Base-by-base conservation (phyloP, 2,113 vertebrate genomes). In the Phalacrocorax carbo region DNA sequence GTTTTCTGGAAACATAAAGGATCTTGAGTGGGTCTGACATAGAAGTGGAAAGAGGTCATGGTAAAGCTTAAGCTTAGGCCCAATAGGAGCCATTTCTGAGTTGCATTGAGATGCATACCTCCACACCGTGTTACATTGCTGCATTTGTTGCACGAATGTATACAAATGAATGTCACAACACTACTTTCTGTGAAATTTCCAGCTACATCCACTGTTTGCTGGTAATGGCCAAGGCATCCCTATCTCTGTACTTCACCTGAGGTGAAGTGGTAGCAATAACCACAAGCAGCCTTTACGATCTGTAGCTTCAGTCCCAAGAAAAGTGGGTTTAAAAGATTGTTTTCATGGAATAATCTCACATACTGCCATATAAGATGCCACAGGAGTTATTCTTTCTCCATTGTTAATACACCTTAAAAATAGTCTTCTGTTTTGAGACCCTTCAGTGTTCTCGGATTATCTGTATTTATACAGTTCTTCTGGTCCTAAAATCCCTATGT, bases 381-480 rank as follows among this genome's bases (percentile, higher is more conserved):
- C 3, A 2, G 70, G 89, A 95, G 38, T 71, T 72, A 36, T 57
- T 57, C 55, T 68, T 78, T 61, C 34, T 0, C 0, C 60, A 58
- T 89, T 92, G 80, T 72, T 92, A 75, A 83, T 89, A 57, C 81
- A 77, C 69, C 70, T 94, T 60, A 82, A 95, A 96, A 93, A 79
- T 29, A 82, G 23, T 75, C 21, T 83, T 95, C 76, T 90, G 55
- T 83, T 94, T 86, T 7, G 27, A 86, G 80, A 88, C 44, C 32
- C 17, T 68, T 88, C 66, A 27, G 27, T 70, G 36, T 82, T 91
- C 40, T 94, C 86, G 38, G 73, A 87, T 88, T 81, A 86, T 95
- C 93, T 82, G 78, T 91, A 82, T 90, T 94, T 96, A 90, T 76
- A 40, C n/a, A 49, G 23, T 91, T 58, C 40, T 78, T 84, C 22